Evolutionary conservation across 2,888 invertebrate species (phyloP).

Genomic region (Sussaba pulchella): DNA sequence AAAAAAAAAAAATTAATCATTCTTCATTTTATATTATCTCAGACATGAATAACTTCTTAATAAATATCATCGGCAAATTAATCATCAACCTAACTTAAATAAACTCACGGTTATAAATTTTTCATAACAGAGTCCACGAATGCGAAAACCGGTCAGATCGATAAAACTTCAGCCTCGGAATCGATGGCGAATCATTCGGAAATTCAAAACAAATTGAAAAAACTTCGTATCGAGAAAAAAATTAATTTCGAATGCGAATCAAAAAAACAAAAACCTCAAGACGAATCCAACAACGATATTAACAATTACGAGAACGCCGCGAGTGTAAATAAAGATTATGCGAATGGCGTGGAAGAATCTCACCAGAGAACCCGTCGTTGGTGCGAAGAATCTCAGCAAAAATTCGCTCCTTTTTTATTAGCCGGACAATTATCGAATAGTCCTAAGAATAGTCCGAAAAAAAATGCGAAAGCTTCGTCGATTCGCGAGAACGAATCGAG

Average conservation of each 20-base stretch:
- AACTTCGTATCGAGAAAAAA: constrained; percentile 45
- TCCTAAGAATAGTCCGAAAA: not conserved
- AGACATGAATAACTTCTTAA: no score
- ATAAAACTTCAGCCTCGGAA: not conserved
- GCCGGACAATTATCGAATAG: not conserved
- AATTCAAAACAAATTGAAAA: constrained; percentile 27
- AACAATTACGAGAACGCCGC: not conserved
- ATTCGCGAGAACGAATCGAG: constrained; percentile 9
- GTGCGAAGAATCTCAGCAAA: constrained; percentile 36
- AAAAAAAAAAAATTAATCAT: not conserved
- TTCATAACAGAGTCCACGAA: constrained; percentile 4
- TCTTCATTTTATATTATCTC: no score
- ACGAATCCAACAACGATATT: not conserved
- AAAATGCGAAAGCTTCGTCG: not conserved
- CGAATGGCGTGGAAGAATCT: not conserved
- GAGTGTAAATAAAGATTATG: not conserved
- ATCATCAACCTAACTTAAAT: not conserved
- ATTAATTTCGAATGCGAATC: not conserved
- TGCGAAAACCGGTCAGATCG: not conserved
- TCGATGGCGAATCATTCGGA: not conserved
- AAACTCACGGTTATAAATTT: not conserved
- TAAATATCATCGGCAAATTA: no score
- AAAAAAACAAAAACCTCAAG: not conserved
- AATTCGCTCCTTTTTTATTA: not conserved
- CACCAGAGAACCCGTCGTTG: constrained; percentile 31